Conservation (phyloP, 2,113 vertebrate species). For the Eudyptes chrysolophus region DNA sequence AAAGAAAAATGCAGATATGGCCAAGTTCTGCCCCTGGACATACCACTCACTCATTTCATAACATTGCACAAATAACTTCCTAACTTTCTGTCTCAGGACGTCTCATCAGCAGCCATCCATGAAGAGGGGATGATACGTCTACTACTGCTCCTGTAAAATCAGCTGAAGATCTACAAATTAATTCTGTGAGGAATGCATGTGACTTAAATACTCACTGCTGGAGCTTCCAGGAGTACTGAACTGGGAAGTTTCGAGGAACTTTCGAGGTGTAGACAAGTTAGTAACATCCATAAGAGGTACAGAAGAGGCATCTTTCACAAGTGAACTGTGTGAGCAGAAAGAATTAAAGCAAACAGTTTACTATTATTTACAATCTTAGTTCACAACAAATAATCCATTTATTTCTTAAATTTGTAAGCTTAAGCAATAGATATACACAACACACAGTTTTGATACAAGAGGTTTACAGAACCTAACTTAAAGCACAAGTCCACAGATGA, state of each 20-base stretch:
- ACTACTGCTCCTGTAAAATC: background rate
- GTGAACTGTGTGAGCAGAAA: conserved; percentile 66
- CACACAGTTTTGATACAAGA: background rate
- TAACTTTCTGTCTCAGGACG: background rate
- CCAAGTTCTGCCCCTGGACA: background rate
- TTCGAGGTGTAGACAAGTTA: conserved; percentile 88
- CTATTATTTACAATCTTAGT: background rate
- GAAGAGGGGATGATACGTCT: background rate
- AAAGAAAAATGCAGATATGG: background rate
- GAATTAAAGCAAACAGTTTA: background rate
- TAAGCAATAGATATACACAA: background rate
- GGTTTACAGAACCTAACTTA: background rate
- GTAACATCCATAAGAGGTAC: conserved; percentile 86
- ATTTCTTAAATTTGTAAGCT: background rate
- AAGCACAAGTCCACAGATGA: background rate
- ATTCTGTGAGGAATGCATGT: background rate
- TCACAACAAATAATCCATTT: background rate
- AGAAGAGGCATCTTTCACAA: conserved; percentile 83
- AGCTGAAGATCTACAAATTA: background rate
- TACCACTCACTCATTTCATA: background rate
- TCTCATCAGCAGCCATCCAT: background rate
- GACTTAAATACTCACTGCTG: conserved; percentile 75
- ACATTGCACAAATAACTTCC: background rate
- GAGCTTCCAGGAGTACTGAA: conserved; percentile 81
- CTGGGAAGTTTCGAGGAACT: conserved; percentile 88